Percentiles rank a stretch among this genome's conserved stretches.
Evolutionary conservation across 2,888 invertebrate species (phyloP).

Genomic region (Dilophus febrilis): DNA sequence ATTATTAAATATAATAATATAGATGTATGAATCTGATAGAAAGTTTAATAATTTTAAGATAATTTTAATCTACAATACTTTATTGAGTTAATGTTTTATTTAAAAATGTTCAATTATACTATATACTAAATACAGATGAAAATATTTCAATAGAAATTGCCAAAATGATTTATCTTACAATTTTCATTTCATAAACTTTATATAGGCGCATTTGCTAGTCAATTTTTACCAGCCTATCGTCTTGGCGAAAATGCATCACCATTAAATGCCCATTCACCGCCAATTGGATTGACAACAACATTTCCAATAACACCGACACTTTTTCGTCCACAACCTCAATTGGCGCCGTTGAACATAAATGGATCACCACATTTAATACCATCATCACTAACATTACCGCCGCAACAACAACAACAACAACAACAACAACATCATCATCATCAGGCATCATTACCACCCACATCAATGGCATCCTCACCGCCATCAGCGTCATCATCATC

Average conservation of each 20-base stretch:
- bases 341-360: slow-evolving; percentile 16
- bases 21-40: no score
- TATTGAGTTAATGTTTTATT: no score
- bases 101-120: no score
- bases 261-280: slow-evolving; percentile 9
- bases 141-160: no score
- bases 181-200: no score
- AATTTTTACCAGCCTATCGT: slow-evolving; percentile 27
- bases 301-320: slow-evolving; percentile 30
- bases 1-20: no score
- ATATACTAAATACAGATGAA: no score
- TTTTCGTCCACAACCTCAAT: slow-evolving; percentile 28
- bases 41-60: no score
- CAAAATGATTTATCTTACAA: no score
- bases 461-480: slow-evolving; percentile 5
- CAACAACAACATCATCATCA: no score
- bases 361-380: slow-evolving; percentile 10
- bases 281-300: slow-evolving; percentile 25
- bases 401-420: neutral
- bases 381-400: slow-evolving; percentile 18
- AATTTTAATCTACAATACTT: no score
- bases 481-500: neutral
- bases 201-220: slow-evolving; percentile 24
- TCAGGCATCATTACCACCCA: slow-evolving; percentile 16
- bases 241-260: slow-evolving; percentile 8